Conservation (phyloP, 2,888 invertebrate species). For the Drosophila birchii region DNA sequence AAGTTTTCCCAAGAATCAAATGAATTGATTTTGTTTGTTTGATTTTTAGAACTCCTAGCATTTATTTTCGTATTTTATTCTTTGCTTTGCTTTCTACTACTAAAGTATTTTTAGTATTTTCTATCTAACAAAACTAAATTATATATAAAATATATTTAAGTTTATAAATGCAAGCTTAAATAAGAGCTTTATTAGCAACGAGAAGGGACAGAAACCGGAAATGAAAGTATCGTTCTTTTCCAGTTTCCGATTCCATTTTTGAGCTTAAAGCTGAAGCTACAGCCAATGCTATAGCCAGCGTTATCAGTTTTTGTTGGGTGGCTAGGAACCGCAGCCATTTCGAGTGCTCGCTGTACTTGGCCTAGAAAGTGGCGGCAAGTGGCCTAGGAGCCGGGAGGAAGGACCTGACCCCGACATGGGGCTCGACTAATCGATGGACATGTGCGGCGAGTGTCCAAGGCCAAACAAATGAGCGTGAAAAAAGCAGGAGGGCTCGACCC, state of each 20-base stretch:
- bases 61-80: too few relatives aligned
- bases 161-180: neutral
- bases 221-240: neutral
- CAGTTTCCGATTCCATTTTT: neutral
- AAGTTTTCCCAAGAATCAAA: neutral
- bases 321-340: neutral
- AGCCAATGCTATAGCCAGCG: neutral
- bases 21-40: neutral
- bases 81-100: too few relatives aligned
- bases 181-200: neutral
- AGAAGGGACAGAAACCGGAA: neutral
- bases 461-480: slow-evolving; percentile 67
- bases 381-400: slow-evolving; percentile 12
- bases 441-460: slow-evolving; percentile 50
- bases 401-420: slow-evolving; percentile 7
- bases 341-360: slow-evolving; percentile 26
- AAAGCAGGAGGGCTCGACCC: slow-evolving; percentile 31
- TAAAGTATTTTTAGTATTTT: neutral
- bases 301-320: neutral
- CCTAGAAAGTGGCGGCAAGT: slow-evolving; percentile 13
- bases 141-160: neutral
- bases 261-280: neutral
- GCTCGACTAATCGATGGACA: slow-evolving; percentile 29
- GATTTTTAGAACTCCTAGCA: neutral
- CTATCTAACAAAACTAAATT: neutral